Evolutionary conservation across 2,113 vertebrate species (phyloP).

Genomic region (Podarcis cretensis): DNA sequence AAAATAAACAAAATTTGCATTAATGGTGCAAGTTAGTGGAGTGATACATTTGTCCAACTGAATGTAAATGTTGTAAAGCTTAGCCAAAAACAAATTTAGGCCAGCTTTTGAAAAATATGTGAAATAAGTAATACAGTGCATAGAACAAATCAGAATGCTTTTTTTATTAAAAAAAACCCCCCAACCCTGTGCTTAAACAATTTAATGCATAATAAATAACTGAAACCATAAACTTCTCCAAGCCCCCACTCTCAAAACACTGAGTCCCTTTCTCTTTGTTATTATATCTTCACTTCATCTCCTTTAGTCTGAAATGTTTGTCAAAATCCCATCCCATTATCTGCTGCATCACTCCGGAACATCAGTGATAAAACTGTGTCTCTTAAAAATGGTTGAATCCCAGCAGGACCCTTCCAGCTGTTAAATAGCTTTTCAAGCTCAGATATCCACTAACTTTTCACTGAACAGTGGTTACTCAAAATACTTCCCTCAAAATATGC

Average conservation of each 20-base stretch:
- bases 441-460: conserved; percentile 41
- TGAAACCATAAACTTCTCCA: neutral
- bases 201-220: neutral
- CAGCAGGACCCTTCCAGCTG: conserved; percentile 45
- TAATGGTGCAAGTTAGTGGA: neutral
- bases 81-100: neutral
- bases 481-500: neutral
- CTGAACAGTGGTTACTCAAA: conserved; percentile 58
- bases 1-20: neutral
- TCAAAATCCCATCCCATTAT: conserved; percentile 62
- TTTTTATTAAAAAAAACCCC: no score
- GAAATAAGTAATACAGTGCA: neutral
- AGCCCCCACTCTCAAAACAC: neutral
- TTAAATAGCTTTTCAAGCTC: conserved; percentile 60
- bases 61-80: neutral
- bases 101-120: neutral
- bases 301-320: conserved; percentile 39
- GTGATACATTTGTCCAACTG: neutral
- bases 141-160: neutral
- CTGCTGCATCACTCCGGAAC: conserved; percentile 52
- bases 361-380: conserved; percentile 55
- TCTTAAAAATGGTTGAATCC: conserved; percentile 44
- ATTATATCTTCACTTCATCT: conserved; percentile 14
- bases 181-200: neutral
- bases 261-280: neutral